Base-by-base conservation (phyloP, 2,888 invertebrate species). In the Operophtera brumata region DNA sequence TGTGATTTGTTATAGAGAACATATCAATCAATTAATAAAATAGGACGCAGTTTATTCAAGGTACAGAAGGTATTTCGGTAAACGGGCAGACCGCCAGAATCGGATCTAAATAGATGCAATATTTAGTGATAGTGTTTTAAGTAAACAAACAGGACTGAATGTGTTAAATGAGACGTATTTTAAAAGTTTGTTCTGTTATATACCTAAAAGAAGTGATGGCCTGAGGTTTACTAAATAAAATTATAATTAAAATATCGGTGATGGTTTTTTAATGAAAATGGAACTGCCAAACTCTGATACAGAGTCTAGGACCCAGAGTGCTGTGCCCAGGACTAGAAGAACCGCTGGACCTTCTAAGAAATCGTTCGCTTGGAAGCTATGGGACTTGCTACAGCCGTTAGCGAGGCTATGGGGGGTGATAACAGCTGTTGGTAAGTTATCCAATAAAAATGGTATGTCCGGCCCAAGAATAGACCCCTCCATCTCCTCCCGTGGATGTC, bases 331-430 rank as follows among this genome's bases (percentile, higher is more conserved):
- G 30, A 69, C 75, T 2, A 60, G 80, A 54, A 67, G 71, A 41
- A 61, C 59, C 6, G 53, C 63, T 14, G 71, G 72, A 3, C 77
- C 80, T 32, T 75, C 70, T 0, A 80, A 78, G 50, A 86, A 85
- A 60, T 79, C 87, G 0, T 46, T 83, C 35, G 86, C 82, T n/a
- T 64, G 80, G 6, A 78, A 76, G 57, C 69, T 90, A 45, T 90
- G 90, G 90, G 89, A 88, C 37, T 62, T 87, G 45, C 62, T 90
- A 53, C 89, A 90, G 57, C 90, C 90, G 0, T 65, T 90, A 11
- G 86, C 90, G 7, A 81, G 90, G 61, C 61, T 89, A 57, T 90
- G 90, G 90, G 90, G 90, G 1, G 73, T 90, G 8, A 72, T 89
- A 30, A 86, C 90, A 13, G 82, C 89, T 54, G 73, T 90, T 35